Base-by-base conservation (phyloP, 2,797 vertebrate genomes). In the Coracias cyanogaster region DNA sequence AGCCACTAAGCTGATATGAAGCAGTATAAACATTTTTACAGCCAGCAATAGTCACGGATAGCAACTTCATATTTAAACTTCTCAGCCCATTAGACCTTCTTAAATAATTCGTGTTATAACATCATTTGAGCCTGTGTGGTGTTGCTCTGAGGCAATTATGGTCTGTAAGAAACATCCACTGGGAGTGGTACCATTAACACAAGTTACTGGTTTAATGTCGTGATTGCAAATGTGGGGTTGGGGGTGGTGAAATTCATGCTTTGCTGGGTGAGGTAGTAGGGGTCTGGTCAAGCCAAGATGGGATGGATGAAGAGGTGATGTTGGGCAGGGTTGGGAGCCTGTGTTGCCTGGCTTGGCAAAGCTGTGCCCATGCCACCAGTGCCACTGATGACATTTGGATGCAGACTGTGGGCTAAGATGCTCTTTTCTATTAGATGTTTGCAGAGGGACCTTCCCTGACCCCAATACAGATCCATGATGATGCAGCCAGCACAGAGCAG, bases 51-150 rank as follows among this genome's bases (percentile, higher is more conserved):
- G 71, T 70, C n/a, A 55, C 6, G 57, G 51, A 31, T 86, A 82
- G 72, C 65, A 77, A 61, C 45, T 54, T 46, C 55, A 20, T 84
- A 73, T 78, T 88, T 82, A 82, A 91, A 89, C 71, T 70, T 78
- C 80, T 55, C 43, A 85, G 41, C 29, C 57, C 49, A 62, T 86
- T 89, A 85, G 71, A 55, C n/a, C 15, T 35, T 73, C 67, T 70
- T 73, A 65, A 74, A 85, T 91, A 77, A 82, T 88, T 84, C 51
- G 70, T 15, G 46, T 41, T 61, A 15, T 28, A 70, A 31, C 20
- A 35, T 45, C 7, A 11, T 70, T 82, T 45, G 58, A 54, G 65
- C 51, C 66, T 7, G 22, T 39, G 49, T 65, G 76, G 57, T 25
- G 4, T n/a, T 46, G 21, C 55, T 82, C 62, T 35, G 83, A 64